phyloP scores from a whole-genome alignment of 2,113 vertebrate species.

The Lagopus muta region DNA sequence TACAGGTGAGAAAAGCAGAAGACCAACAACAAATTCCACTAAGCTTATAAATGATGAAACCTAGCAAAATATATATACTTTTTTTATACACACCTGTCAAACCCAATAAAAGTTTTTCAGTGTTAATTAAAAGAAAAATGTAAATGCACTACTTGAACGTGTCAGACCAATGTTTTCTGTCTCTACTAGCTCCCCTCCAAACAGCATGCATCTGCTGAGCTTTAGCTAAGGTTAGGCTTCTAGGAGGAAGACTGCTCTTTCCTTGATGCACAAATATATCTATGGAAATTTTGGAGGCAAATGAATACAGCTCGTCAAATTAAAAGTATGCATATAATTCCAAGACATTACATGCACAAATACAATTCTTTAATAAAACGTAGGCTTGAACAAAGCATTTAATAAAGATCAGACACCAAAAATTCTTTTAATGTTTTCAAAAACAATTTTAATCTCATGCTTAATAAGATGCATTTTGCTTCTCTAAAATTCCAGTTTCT shows the following conservation, averaged over 20 bases:
- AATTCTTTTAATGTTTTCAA: constrained; percentile 12
- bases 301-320: background rate
- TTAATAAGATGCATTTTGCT: constrained; percentile 17
- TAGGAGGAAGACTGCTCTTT: background rate
- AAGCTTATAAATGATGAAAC: background rate
- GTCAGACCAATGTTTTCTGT: background rate
- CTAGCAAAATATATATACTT: background rate
- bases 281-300: background rate
- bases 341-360: background rate
- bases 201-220: background rate
- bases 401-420: constrained; percentile 31
- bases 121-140: background rate
- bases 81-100: background rate
- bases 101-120: background rate
- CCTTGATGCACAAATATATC: background rate
- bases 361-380: constrained; percentile 3
- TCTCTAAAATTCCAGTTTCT: constrained; percentile 1
- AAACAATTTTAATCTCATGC: constrained; percentile 1
- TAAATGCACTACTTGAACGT: background rate
- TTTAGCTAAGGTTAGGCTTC: background rate
- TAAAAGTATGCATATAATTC: background rate
- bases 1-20: background rate
- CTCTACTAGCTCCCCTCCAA: background rate
- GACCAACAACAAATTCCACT: background rate
- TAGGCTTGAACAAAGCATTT: background rate